These are phyloP conservation scores for Lochmaea capreae DNA, from an alignment of 2,888 invertebrate genomes.

Conservation along the genomic window DNA sequence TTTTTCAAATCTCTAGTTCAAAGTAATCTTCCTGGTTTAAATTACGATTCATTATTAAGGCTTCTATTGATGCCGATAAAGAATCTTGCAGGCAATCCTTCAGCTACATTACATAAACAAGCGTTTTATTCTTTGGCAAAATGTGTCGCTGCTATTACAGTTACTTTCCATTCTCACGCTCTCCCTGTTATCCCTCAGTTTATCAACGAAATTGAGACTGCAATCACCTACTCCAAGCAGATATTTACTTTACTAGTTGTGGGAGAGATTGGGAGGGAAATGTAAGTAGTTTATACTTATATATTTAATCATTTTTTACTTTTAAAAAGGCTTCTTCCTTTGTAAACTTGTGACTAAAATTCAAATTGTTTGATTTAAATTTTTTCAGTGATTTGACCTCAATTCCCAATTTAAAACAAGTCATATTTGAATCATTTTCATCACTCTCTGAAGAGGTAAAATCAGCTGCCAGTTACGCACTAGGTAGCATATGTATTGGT, in stretches of 20 bases:
- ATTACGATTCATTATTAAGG: conserved; percentile 83
- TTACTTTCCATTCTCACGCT: conserved; percentile 78
- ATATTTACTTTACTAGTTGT: conserved; percentile 94
- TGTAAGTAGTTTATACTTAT: conserved; percentile 70
- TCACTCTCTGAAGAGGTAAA: conserved; percentile 96
- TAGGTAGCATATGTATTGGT: conserved; percentile 96
- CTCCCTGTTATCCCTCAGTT: conserved; percentile 74
- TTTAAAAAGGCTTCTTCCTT: too few species aligned
- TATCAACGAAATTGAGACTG: conserved; percentile 78
- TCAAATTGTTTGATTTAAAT: neutral
- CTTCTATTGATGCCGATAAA: conserved; percentile 75
- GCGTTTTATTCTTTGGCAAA: conserved; percentile 97
- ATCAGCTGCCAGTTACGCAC: conserved; percentile 95
- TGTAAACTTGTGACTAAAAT: neutral
- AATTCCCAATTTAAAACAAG: conserved; percentile 79
- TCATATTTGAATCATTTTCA: conserved; percentile 87
- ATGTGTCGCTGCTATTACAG: conserved; percentile 93
- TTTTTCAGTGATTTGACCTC: conserved; percentile 79
- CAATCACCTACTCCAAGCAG: conserved; percentile 82
- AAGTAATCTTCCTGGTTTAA: conserved; percentile 78
- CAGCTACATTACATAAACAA: conserved; percentile 70
- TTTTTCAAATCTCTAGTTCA: conserved; percentile 93
- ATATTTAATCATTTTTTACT: neutral
- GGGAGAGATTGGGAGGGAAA: conserved; percentile 96
- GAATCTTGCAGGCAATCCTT: conserved; percentile 50